Base-by-base conservation (phyloP, 2,797 vertebrate genomes). In the Falco columbarius region DNA sequence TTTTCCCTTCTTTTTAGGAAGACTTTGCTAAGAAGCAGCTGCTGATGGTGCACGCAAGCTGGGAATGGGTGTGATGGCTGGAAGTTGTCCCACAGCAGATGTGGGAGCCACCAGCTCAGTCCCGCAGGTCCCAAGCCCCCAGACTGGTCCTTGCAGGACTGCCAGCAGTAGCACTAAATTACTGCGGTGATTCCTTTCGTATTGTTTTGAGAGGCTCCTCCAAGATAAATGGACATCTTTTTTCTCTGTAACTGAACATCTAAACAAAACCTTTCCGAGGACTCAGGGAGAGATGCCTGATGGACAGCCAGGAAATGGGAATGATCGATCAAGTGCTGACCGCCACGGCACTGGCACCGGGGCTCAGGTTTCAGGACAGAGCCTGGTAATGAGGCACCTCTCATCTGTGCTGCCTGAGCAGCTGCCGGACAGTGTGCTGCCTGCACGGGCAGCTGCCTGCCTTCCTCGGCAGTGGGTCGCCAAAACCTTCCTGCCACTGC, bases 301-400 rank as follows among this genome's bases (percentile, higher is more conserved):
- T 81, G 98, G 95, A 96, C 94, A 97, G 97, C 93, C 97, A 91
- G 95, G 96, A 96, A 96, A 93, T 63, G 95, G 95, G 96, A 97
- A 97, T 95, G 94, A 98, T 98, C 97, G 83, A 98, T 98, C 97
- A 86, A 90, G 84, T 9, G 46, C 91, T 91, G 95, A 97, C 47
- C 65, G 94, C 93, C n/a, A 36, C 59, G 22, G 91, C 12, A n/a
- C 93, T 97, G 96, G 85, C 68, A 97, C 93, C 61, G 5, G 26
- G 74, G 90, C 94, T 96, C 94, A 96, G 94, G 95, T 98, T 97
- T 97, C 93, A 59, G 94, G 90, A 17, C 51, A 76, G 94, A 93
- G 73, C n/a, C 82, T 11, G 19, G 56, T 65, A 34, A 92, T 3
- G 73, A 70, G 94, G 82, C 40, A 52, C 75, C 86, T 85, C 91